Percentiles rank a stretch among this genome's conserved stretches.
Conservation (phyloP, 2,888 invertebrate species). For the Lamellibrachia columna region DNA sequence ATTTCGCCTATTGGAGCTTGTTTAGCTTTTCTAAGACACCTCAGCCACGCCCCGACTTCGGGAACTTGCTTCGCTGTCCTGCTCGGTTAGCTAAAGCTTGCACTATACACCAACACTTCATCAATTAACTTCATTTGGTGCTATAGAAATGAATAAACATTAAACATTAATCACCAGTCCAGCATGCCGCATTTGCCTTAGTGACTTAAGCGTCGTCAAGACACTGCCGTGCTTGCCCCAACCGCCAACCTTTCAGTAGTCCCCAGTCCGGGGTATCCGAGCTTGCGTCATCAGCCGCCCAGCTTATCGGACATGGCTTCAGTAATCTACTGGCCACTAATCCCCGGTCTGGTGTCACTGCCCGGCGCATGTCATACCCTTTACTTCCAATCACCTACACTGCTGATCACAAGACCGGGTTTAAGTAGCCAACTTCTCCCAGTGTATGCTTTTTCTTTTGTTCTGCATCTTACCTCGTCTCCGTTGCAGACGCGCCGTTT, state of each 20-base stretch:
- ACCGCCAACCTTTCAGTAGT: neutral
- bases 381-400: neutral
- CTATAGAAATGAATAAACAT: no score
- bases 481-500: neutral
- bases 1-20: neutral
- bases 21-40: no score
- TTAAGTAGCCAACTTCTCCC: neutral
- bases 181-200: neutral
- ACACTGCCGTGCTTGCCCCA: neutral
- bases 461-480: neutral
- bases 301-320: neutral
- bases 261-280: neutral
- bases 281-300: neutral
- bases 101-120: neutral
- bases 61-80: neutral
- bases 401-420: neutral
- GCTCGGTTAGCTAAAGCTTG: neutral
- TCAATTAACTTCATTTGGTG: neutral
- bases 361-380: neutral
- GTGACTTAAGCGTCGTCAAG: neutral
- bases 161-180: neutral
- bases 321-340: neutral
- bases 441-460: neutral
- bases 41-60: neutral
- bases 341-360: no score